Evolutionary conservation across 2,888 invertebrate species (phyloP), one percentile per base, ranked within the genome.

Genomic region (Schrankia costaestrigalis): DNA sequence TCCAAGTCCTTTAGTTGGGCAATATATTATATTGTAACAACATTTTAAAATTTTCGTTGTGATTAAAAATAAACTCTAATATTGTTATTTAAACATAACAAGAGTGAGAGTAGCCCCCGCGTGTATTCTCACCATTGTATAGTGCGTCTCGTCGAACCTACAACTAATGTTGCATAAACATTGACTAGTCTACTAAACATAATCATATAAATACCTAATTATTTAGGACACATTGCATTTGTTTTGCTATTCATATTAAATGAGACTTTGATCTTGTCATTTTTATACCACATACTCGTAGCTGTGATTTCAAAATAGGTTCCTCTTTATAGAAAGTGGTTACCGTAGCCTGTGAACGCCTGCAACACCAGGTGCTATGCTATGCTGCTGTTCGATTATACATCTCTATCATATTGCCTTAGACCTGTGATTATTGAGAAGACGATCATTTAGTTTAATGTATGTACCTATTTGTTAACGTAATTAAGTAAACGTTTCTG

Each of bases 101-200:
- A 54, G 51, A 58, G 57, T 61, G 65, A 46, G 65, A 67, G 35
- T 31, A 28, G 17, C n/a, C 18, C 19, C 24, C 14, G 12, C 35
- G 14, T 26, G 46, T 47, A 52, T 36, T 76, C 76, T 46, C 76
- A 77, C 73, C 34, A 73, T 74, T 75, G 76, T 75, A 55, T 59
- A 62, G 54, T 25, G 14, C 18, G 27, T 26, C 26, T 19, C 32
- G 31, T 42, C 35, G 23, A 35, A 14, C 26, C 34, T 38, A 46
- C n/a, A n/a, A n/a, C n/a, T n/a, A n/a, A n/a, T n/a, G n/a, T 53
- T 40, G 31, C 41, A 43, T 54, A 43, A 56, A 59, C 56, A 58
- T 49, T 42, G 9, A 33, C 35, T 34, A 26, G n/a, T 45, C 45
- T 35, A 46, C 42, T 41, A 26, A 33, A 43, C 31, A 38, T 18